phyloP scores from a whole-genome alignment of 2,888 invertebrate genomes.

The Pseudococcus viburni region DNA sequence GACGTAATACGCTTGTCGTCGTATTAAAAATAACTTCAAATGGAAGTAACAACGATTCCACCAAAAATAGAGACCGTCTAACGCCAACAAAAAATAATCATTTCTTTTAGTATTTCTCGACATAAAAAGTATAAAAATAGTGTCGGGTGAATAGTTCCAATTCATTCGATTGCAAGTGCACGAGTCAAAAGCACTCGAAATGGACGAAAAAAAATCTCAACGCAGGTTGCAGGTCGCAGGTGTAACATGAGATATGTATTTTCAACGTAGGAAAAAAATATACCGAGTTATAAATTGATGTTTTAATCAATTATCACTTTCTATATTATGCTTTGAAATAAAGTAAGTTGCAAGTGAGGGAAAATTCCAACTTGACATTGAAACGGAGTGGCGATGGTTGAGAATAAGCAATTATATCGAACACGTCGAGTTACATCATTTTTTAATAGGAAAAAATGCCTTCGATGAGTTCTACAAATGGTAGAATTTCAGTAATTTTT shows the following conservation, averaged over 20 bases:
- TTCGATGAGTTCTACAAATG: not conserved
- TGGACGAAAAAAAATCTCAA: not conserved
- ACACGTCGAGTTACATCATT: slow-evolving; percentile 16
- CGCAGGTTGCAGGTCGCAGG: not conserved
- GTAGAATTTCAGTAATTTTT: slow-evolving; percentile 43
- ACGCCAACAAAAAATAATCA: slow-evolving; percentile 62
- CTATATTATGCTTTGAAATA: not conserved
- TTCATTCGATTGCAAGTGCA: slow-evolving; percentile 17
- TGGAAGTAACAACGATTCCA: slow-evolving; percentile 64
- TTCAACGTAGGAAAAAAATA: not conserved
- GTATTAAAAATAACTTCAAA: slow-evolving; percentile 64
- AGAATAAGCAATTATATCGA: slow-evolving; percentile 10
- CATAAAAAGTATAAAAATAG: slow-evolving; percentile 44
- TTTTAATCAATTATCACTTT: slow-evolving; percentile 40
- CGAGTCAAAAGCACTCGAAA: not conserved
- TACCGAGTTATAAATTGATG: slow-evolving; percentile 23
- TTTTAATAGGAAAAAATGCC: slow-evolving; percentile 29
- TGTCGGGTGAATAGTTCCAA: slow-evolving; percentile 56
- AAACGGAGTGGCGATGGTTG: not conserved
- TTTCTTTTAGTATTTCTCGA: slow-evolving; percentile 40
- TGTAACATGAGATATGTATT: slow-evolving; percentile 19
- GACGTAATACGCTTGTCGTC: slow-evolving; percentile 21
- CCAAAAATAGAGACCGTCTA: slow-evolving; percentile 63
- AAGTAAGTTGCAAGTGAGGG: slow-evolving; percentile 15
- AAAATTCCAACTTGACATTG: slow-evolving; percentile 49